Evolutionary conservation across 2,888 invertebrate species (phyloP).

Genomic region (Drosophila helvetica): DNA sequence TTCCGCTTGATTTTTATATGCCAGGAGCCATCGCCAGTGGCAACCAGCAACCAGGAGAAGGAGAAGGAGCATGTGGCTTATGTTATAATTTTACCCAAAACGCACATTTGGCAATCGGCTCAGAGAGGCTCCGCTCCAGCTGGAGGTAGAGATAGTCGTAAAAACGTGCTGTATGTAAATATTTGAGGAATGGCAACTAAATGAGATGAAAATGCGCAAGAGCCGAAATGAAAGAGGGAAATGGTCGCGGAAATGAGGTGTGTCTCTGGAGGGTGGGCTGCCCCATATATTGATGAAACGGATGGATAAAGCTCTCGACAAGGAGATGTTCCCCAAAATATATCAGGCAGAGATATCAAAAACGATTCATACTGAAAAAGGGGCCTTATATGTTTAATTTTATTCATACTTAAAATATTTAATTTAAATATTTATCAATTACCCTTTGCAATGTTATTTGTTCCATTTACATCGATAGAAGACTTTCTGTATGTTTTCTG

Average conservation of each 20-base stretch:
- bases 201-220: constrained; percentile 25
- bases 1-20: constrained; percentile 42
- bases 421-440: too few species aligned
- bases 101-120: constrained; percentile 68
- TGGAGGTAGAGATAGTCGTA: constrained; percentile 61
- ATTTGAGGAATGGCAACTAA: constrained; percentile 28
- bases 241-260: background rate
- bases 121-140: constrained; percentile 6
- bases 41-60: background rate
- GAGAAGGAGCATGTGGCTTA: constrained; percentile 67
- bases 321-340: background rate
- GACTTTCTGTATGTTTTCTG: too few species aligned
- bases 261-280: background rate
- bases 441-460: too few species aligned
- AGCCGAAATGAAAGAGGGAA: constrained; percentile 7
- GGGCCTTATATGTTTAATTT: background rate
- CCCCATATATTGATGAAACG: background rate
- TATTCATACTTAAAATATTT: background rate
- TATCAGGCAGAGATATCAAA: background rate
- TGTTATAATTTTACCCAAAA: constrained; percentile 75
- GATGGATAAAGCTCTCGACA: background rate
- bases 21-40: constrained; percentile 28
- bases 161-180: constrained; percentile 68
- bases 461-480: too few species aligned
- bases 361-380: background rate